These are phyloP conservation scores for Spialia ferax DNA, from an alignment of 2,888 invertebrate species.

Conservation along the genomic window DNA sequence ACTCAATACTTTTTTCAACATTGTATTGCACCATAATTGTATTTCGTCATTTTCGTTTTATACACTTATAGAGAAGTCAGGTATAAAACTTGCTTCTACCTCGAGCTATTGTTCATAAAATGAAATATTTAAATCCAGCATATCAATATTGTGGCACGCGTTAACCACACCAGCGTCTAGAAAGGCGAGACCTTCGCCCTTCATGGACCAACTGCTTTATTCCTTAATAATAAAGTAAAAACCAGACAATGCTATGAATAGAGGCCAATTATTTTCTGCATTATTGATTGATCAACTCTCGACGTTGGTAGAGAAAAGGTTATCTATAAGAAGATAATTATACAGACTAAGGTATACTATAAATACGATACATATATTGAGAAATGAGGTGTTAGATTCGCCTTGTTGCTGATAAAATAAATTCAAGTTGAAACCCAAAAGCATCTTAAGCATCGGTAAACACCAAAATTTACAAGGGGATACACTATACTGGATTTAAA, in stretches of 20 bases:
- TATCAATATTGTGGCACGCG: slow-evolving; percentile 61
- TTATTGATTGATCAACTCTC: not conserved
- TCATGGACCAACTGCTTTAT: slow-evolving; percentile 33
- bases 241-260: not conserved
- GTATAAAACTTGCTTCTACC: slow-evolving; percentile 36
- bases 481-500: too few relatives aligned
- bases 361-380: too few relatives aligned
- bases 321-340: too few relatives aligned
- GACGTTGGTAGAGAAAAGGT: too few relatives aligned
- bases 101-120: slow-evolving; percentile 36
- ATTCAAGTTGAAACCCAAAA: too few relatives aligned
- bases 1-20: slow-evolving; percentile 16
- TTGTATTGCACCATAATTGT: slow-evolving; percentile 11
- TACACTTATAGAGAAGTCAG: slow-evolving; percentile 4
- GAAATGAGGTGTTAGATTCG: too few relatives aligned
- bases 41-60: not conserved
- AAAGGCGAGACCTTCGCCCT: slow-evolving; percentile 57
- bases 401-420: too few relatives aligned
- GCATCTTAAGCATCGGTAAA: too few relatives aligned
- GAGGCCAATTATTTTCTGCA: slow-evolving; percentile 1
- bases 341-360: too few relatives aligned
- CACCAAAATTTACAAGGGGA: too few relatives aligned
- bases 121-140: slow-evolving; percentile 61
- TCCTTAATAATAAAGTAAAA: not conserved
- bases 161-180: slow-evolving; percentile 49